Conservation (phyloP, 2,797 vertebrate species). For the Pseudochirops corinnae region DNA sequence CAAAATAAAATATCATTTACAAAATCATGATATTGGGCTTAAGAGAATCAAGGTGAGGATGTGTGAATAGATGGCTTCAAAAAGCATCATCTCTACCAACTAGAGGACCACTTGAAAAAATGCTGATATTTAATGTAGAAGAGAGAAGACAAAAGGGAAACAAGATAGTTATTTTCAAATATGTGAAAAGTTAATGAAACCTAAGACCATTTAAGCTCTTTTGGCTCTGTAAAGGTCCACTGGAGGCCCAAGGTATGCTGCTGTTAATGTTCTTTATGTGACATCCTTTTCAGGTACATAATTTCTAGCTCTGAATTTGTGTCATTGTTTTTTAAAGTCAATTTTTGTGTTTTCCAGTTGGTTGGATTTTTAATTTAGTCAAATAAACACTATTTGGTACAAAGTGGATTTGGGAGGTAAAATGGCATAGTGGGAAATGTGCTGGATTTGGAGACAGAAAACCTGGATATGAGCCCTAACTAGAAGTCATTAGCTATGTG, state of each 20-base stretch:
- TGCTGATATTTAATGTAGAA: neutral
- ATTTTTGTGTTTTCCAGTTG: neutral
- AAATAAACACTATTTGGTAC: neutral
- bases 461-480: neutral
- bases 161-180: neutral
- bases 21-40: neutral
- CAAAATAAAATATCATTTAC: neutral
- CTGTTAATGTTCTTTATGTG: neutral
- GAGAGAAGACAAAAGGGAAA: neutral
- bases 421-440: neutral
- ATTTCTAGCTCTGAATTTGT: neutral
- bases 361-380: neutral
- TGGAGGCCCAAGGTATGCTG: neutral
- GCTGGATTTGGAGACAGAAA: neutral
- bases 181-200: neutral
- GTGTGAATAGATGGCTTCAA: neutral
- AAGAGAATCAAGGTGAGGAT: neutral
- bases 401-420: neutral
- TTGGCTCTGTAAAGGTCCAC: neutral
- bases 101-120: neutral
- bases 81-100: neutral
- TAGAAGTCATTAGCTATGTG: neutral
- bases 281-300: neutral
- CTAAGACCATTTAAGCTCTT: neutral
- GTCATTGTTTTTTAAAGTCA: neutral